phyloP scores from a whole-genome alignment of 2,888 invertebrate genomes.

The Agapostemon virescens region DNA sequence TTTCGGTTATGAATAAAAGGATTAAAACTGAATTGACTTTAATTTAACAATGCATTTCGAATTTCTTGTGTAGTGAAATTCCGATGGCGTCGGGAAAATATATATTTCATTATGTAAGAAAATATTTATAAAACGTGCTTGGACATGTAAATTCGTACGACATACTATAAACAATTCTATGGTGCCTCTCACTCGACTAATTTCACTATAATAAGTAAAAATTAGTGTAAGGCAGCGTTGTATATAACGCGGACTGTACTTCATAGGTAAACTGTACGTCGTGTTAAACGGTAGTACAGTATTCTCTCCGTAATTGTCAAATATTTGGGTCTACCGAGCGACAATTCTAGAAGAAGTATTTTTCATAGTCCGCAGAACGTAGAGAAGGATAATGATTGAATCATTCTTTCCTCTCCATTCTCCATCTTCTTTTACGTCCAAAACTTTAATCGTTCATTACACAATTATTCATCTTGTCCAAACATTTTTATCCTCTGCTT shows the following conservation, averaged over 20 bases:
- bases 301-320: no score
- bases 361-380: no score
- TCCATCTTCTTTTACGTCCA: no score
- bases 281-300: neutral
- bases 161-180: constrained; percentile 65
- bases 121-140: constrained; percentile 56
- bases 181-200: constrained; percentile 73
- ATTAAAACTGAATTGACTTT: no score
- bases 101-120: no score
- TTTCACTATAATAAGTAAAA: constrained; percentile 60
- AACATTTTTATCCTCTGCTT: no score
- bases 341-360: no score
- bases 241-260: constrained; percentile 36
- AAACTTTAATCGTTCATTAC: no score
- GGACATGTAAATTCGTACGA: constrained; percentile 48
- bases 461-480: no score
- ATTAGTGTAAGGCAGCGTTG: constrained; percentile 41
- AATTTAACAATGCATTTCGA: neutral
- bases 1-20: neutral
- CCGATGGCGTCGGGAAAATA: neutral
- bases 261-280: constrained; percentile 20
- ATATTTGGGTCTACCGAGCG: no score
- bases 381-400: no score
- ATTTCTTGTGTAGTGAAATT: neutral
- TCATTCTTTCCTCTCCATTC: no score